phyloP scores from a whole-genome alignment of 2,888 invertebrate genomes.

The Leptarthrus brevirostris region DNA sequence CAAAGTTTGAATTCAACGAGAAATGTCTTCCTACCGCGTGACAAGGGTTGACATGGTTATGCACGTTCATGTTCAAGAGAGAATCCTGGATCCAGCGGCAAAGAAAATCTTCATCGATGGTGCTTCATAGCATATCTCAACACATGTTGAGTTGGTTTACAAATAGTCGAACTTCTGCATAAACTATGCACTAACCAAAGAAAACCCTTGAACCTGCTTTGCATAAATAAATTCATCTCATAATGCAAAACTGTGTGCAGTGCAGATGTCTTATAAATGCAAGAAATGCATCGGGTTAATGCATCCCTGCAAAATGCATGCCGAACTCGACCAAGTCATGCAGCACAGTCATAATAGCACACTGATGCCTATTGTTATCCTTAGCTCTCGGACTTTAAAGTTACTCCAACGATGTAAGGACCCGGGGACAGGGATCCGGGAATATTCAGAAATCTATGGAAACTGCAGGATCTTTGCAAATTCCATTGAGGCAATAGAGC shows the following conservation, averaged over 20 bases:
- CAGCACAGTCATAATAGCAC: slow-evolving; percentile 1
- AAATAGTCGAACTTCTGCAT: slow-evolving; percentile 8
- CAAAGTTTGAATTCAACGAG: neutral
- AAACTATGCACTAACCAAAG: neutral
- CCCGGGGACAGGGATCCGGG: neutral
- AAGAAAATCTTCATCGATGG: slow-evolving; percentile 8
- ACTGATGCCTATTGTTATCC: neutral
- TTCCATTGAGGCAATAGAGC: neutral
- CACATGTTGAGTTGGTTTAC: slow-evolving; percentile 7
- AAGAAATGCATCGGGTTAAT: neutral
- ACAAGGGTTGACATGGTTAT: neutral
- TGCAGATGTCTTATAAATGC: neutral
- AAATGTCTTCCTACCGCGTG: neutral
- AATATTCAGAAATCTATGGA: neutral
- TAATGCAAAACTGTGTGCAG: neutral
- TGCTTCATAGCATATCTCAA: neutral
- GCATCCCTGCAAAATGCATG: neutral
- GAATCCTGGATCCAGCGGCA: neutral
- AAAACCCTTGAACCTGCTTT: slow-evolving; percentile 16
- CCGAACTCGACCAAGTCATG: neutral
- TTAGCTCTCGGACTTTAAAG: neutral
- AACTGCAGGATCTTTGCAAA: neutral
- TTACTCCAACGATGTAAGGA: neutral
- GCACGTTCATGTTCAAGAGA: neutral
- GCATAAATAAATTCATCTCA: neutral